A percentile compares a stretch with the other conserved stretches of the same genome.
Evolutionary conservation across 2,797 vertebrate genomes (phyloP).

Genomic region (Morus bassanus): DNA sequence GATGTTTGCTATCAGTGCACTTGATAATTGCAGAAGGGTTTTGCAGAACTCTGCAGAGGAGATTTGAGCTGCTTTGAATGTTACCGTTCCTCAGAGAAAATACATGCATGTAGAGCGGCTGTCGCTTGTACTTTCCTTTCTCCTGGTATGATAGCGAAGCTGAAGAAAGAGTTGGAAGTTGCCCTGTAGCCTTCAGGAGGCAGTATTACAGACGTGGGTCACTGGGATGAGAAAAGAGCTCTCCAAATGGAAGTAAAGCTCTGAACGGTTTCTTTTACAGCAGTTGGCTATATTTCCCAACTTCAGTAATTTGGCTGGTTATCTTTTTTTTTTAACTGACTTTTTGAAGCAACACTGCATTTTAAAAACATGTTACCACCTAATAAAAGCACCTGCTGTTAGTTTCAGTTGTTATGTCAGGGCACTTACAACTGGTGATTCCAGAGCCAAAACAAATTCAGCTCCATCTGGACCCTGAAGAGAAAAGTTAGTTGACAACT

Average conservation of each 20-base stretch:
- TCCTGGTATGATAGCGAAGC: not conserved
- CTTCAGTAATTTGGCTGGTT: not conserved
- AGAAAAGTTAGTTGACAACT: not conserved
- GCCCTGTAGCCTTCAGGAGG: not conserved
- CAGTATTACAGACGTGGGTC: not conserved
- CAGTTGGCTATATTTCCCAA: not conserved
- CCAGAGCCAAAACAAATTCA: not conserved
- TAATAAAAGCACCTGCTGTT: not conserved
- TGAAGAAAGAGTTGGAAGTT: not conserved
- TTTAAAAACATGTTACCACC: not conserved
- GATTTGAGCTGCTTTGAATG: not conserved
- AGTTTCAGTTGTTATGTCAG: not conserved
- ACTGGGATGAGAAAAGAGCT: not conserved
- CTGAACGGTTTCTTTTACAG: not conserved
- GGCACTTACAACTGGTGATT: not conserved
- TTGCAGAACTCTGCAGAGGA: not conserved
- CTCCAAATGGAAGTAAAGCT: not conserved
- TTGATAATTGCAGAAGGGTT: not conserved
- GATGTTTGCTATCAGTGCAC: not conserved
- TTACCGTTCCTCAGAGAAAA: rapidly evolving
- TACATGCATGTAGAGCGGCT: rapidly evolving
- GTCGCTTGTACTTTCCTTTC: not conserved
- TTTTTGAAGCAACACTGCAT: not conserved
- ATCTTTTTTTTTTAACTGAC: not conserved
- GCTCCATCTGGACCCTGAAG: not conserved